Base-by-base conservation (phyloP, 2,888 invertebrate species). In the Callosobruchus maculatus region DNA sequence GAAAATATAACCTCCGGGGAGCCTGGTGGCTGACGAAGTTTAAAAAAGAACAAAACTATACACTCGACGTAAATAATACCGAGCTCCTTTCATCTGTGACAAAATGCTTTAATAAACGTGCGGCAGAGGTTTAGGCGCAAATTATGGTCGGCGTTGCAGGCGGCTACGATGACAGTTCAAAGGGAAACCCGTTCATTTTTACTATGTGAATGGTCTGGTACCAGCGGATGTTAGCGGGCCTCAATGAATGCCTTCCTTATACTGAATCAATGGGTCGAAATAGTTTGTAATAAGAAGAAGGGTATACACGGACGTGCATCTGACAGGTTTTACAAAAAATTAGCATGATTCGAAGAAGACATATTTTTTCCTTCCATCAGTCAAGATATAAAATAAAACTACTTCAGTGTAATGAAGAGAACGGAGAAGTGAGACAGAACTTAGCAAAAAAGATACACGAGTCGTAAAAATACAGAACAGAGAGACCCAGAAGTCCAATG, bases 31-130 rank as follows among this genome's bases (percentile, higher is more conserved):
- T 49, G 49, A 49, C 49, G 49, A 49, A 13, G 49, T 49, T 49
- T 49, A 49, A 49, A 49, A 49, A 49, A 18, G 49, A 49, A 49
- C 49, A 18, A 49, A 49, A 49, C 49, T 49, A 49, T 49, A 49
- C 13, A 13, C 49, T 13, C 49, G 49, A 49, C 49, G 49, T 49
- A 49, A 49, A 49, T 49, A 49, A 49, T 49, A 49, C 49, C 49
- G 49, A 73, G 73, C 68, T 73, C 70, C 73, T 73, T 75, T 73
- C 75, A 75, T 75, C 75, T 73, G 73, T 75, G 73, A 71, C 70
- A 67, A 70, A 66, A 72, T 67, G 72, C 72, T 75, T 75, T 75
- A 75, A 75, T 75, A 75, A 71, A 75, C 67, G 71, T 70, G 49
- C 18, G 49, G 7, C 49, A 49, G 49, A 18, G 13, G 7, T 49